Conservation (phyloP, 2,797 vertebrate species). For the Hephaestus fuliginosus region DNA sequence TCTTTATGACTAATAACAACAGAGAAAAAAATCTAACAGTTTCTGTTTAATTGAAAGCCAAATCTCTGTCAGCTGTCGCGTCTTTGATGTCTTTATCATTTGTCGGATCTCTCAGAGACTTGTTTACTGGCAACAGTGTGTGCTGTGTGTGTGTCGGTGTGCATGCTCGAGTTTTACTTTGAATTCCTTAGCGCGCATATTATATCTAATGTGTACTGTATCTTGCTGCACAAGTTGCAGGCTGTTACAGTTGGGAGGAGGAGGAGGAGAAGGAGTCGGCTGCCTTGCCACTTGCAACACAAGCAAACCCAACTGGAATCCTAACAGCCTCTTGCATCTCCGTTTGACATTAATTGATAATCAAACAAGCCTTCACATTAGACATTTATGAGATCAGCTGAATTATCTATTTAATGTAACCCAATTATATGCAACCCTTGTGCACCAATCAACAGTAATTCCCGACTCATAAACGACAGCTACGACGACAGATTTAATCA, state of each 20-base stretch:
- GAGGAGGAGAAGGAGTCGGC: neutral
- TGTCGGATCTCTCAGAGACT: slow-evolving; percentile 39
- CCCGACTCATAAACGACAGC: slow-evolving; percentile 75
- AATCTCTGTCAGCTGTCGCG: slow-evolving; percentile 38
- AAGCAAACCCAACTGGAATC: slow-evolving; percentile 58
- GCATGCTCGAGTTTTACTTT: slow-evolving; percentile 2
- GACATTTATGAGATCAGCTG: slow-evolving; percentile 83
- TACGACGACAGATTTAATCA: slow-evolving; percentile 74
- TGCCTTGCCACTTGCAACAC: slow-evolving; percentile 25
- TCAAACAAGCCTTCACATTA: slow-evolving; percentile 82
- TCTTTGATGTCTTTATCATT: slow-evolving; percentile 50
- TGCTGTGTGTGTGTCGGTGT: neutral
- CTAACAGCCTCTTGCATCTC: slow-evolving; percentile 65
- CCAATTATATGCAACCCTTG: slow-evolving; percentile 81
- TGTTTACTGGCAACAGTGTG: slow-evolving; percentile 28
- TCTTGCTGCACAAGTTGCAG: neutral
- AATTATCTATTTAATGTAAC: slow-evolving; percentile 85
- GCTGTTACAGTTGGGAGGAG: neutral
- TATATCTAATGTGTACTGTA: neutral
- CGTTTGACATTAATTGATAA: slow-evolving; percentile 82
- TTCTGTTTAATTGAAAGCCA: slow-evolving; percentile 45
- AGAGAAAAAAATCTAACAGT: neutral
- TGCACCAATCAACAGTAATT: slow-evolving; percentile 81
- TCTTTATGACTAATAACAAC: slow-evolving; percentile 18
- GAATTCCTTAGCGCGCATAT: slow-evolving; percentile 10